Base-by-base conservation (phyloP, 2,888 invertebrate species). In the Incurvaria masculella region DNA sequence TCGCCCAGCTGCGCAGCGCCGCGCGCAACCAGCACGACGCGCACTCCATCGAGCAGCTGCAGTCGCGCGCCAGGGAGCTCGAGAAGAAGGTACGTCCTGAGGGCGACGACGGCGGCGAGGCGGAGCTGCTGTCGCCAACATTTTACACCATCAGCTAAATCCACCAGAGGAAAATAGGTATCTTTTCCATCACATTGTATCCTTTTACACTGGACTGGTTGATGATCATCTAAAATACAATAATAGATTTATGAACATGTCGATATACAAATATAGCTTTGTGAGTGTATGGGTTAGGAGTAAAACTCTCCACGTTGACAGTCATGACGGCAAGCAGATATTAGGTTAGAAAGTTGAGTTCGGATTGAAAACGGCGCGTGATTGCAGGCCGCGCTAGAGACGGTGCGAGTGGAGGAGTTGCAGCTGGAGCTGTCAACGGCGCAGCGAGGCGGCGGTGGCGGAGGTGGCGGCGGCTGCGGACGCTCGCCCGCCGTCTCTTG, bases 1-100 rank as follows among this genome's bases (percentile, higher is more conserved):
- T 90, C 61, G 82, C 86, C 59, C 86, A 86, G 65, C 76, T 87
- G 57, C 81, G 86, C 53, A 62, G 69, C 51, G 74, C 81, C 51
- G 78, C 79, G 57, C 74, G 80, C 52, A 66, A 69, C 52, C 63
- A 65, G 46, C 67, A 64, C 49, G 78, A 76, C 62, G 62, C 79
- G 57, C 76, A 80, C 58, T 79, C 82, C 59, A 82, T 83, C 49
- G 89, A 90, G 58, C 87, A 88, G 54, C 75, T 89, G 61, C 88
- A 92, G 69, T 91, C 91, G 44, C 84, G 91, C 59, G 91, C 91
- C 46, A 84, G 94, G 55, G 95, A 95, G 69, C 79, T 95, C 56
- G 94, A 95, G 72, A 94, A 94, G 71, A 95, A 95, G 81, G 93
- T 91, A 59, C 43, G 53, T 54, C 18, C 14, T n/a, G n/a, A n/a